Percentiles rank a stretch among this genome's conserved stretches.
These are phyloP conservation scores for Odontocolon sp. DNA, from an alignment of 2,888 invertebrate species.

Conservation along the genomic window DNA sequence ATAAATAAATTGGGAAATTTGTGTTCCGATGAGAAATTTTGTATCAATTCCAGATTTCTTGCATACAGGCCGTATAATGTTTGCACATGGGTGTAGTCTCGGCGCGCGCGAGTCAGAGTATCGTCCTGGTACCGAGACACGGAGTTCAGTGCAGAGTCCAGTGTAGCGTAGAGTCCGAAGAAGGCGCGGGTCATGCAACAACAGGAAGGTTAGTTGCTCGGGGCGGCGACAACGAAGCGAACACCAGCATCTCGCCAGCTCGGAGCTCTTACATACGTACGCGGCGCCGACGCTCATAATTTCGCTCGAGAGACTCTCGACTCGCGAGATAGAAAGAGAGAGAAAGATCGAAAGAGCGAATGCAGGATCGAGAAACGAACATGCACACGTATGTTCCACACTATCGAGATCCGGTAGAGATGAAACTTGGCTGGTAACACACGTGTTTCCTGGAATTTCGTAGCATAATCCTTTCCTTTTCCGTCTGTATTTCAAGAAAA, in stretches of 20 bases:
- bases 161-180: slow-evolving; percentile 68
- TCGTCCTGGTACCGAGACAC: slow-evolving; percentile 26
- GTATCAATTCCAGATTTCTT: slow-evolving; percentile 31
- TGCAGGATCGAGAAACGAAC: slow-evolving; percentile 48
- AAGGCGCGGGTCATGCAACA: slow-evolving; percentile 77
- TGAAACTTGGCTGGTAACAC: slow-evolving; percentile 43
- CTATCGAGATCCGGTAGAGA: slow-evolving; percentile 26
- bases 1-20: neutral
- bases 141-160: slow-evolving; percentile 22
- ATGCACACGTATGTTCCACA: slow-evolving; percentile 42
- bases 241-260: slow-evolving; percentile 67
- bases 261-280: slow-evolving; percentile 66
- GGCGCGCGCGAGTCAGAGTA: slow-evolving; percentile 40
- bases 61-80: slow-evolving; percentile 33
- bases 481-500: slow-evolving; percentile 24
- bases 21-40: slow-evolving; percentile 22
- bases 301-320: slow-evolving; percentile 61
- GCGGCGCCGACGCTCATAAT: slow-evolving; percentile 71
- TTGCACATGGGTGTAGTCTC: slow-evolving; percentile 3
- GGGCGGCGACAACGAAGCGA: slow-evolving; percentile 78
- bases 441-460: slow-evolving; percentile 67
- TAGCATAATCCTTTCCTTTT: slow-evolving; percentile 38
- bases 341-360: slow-evolving; percentile 12
- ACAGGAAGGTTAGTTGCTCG: slow-evolving; percentile 79
- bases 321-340: slow-evolving; percentile 30